phyloP scores from a whole-genome alignment of 2,888 invertebrate genomes.

The Leucozona laternaria region DNA sequence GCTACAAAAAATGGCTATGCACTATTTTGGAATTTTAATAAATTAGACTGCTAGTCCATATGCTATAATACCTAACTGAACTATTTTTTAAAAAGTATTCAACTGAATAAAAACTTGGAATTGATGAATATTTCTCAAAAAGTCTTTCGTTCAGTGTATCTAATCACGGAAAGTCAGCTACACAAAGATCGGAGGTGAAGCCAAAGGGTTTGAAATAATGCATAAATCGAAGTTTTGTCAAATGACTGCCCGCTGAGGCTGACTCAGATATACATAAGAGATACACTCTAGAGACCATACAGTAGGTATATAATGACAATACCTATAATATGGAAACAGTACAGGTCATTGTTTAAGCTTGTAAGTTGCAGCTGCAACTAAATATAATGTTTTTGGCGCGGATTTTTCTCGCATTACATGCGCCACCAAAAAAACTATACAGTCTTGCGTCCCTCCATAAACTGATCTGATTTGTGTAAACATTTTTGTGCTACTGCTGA shows the following conservation, averaged over 20 bases:
- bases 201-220: conserved; percentile 29
- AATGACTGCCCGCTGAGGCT: conserved; percentile 36
- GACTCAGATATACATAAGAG: conserved; percentile 38
- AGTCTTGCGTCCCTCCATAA: conserved; percentile 26
- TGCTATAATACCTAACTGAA: too few species aligned
- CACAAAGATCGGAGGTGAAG: conserved; percentile 37
- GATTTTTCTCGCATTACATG: conserved; percentile 19
- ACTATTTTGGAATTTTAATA: too few species aligned
- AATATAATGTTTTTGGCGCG: conserved; percentile 10
- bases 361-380: conserved; percentile 56
- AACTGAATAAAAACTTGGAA: too few species aligned
- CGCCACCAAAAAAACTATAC: conserved; percentile 1
- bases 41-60: too few species aligned
- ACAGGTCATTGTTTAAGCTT: conserved; percentile 59
- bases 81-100: too few species aligned
- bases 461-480: conserved; percentile 59
- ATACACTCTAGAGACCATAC: neutral
- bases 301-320: conserved; percentile 31
- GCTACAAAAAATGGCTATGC: too few species aligned
- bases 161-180: neutral
- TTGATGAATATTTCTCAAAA: too few species aligned
- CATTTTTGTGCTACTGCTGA: conserved; percentile 36
- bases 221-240: conserved; percentile 49
- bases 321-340: conserved; percentile 45
- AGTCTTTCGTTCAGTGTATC: conserved; percentile 5